Conservation (phyloP, 2,888 invertebrate genomes). For the Harmothoe impar region DNA sequence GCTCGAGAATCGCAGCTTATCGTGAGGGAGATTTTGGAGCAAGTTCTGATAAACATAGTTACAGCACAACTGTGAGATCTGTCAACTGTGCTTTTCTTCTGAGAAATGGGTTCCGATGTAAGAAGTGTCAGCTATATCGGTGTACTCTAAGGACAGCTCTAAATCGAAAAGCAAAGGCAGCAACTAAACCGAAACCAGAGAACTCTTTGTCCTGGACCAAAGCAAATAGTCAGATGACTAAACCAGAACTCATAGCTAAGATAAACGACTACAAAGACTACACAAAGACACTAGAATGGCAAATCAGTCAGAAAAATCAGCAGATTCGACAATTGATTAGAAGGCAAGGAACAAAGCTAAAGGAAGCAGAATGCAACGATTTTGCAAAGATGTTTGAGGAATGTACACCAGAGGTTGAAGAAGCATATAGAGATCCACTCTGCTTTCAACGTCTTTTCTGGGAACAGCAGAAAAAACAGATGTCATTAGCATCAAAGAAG, state of each 20-base stretch:
- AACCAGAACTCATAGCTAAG: not conserved
- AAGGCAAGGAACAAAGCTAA: not conserved
- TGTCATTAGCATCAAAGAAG: not conserved
- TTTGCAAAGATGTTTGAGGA: not conserved
- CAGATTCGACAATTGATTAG: not conserved
- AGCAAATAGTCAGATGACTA: not conserved
- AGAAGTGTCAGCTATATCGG: not conserved
- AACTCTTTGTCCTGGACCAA: not conserved
- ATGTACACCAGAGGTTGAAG: not conserved
- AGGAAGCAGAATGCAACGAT: not conserved
- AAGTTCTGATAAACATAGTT: not conserved
- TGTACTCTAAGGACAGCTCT: constrained; percentile 31
- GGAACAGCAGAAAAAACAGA: constrained; percentile 31
- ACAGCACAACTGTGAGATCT: not conserved
- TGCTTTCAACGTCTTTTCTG: too few relatives aligned
- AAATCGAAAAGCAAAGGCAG: not conserved
- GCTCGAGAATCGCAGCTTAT: not conserved
- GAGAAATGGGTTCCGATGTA: constrained; percentile 9
- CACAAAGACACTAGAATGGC: not conserved
- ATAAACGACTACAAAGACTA: too few relatives aligned
- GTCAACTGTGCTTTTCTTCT: not conserved
- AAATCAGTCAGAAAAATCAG: not conserved
- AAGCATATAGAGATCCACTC: not conserved
- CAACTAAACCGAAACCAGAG: not conserved
- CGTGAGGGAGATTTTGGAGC: constrained; percentile 12